Percentiles rank a stretch among this genome's conserved stretches.
phyloP scores from a whole-genome alignment of 2,888 invertebrate species.

The Cantharis flavilabris region DNA sequence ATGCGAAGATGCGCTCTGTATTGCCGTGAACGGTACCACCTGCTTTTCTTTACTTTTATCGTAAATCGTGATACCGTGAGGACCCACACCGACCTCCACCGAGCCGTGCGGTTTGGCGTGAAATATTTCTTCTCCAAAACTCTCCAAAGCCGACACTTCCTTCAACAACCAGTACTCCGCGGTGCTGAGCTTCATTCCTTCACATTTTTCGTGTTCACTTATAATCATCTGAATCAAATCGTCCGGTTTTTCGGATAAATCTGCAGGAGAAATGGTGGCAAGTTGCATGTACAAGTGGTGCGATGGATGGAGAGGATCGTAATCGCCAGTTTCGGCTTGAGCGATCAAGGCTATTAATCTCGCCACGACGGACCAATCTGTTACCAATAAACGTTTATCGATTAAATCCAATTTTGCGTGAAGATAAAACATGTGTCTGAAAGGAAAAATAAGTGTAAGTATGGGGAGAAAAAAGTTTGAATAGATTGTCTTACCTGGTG shows the following conservation, averaged over 20 bases:
- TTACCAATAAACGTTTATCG: constrained; percentile 73
- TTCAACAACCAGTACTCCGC: constrained; percentile 85
- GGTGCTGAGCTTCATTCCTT: constrained; percentile 70
- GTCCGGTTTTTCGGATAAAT: constrained; percentile 62
- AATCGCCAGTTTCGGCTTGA: constrained; percentile 75
- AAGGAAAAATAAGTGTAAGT: constrained; percentile 38
- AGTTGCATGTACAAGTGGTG: constrained; percentile 67
- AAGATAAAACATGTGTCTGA: constrained; percentile 81
- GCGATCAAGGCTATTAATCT: constrained; percentile 78
- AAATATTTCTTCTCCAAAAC: constrained; percentile 85
- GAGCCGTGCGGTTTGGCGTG: constrained; percentile 66
- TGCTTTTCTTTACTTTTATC: constrained; percentile 69
- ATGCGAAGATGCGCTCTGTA: constrained; percentile 77
- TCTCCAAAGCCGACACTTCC: constrained; percentile 77
- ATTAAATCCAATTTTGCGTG: constrained; percentile 79
- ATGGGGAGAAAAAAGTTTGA: background rate
- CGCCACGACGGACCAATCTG: constrained; percentile 70
- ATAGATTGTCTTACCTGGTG: constrained; percentile 64
- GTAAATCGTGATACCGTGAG: constrained; percentile 79
- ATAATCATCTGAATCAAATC: constrained; percentile 68
- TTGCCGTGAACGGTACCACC: constrained; percentile 80
- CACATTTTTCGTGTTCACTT: constrained; percentile 62
- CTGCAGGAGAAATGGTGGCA: constrained; percentile 64
- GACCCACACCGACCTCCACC: constrained; percentile 66
- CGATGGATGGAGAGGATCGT: constrained; percentile 64